These are phyloP conservation scores for Brachycybe producta DNA, from an alignment of 2,888 invertebrate genomes.

Conservation along the genomic window DNA sequence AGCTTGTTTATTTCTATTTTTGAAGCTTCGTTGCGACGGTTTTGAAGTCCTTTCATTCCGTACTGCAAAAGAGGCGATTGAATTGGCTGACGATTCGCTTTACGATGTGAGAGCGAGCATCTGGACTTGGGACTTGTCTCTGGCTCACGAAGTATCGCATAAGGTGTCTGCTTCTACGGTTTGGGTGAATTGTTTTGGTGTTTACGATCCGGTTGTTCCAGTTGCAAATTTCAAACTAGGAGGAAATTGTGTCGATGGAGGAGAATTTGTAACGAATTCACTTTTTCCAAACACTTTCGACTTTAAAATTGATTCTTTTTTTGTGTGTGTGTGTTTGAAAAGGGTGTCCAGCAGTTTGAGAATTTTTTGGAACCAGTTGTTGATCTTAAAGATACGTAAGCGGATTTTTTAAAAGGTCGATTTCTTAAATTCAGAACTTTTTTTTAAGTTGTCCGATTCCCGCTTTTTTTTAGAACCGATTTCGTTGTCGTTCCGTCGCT, in stretches of 20 bases:
- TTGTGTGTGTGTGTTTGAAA: too few relatives aligned
- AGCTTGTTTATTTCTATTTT: background rate
- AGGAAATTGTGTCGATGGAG: constrained; percentile 34
- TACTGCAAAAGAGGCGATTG: constrained; percentile 43
- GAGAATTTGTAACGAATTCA: constrained; percentile 6
- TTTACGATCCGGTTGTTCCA: constrained; percentile 39
- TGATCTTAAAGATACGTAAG: too few relatives aligned
- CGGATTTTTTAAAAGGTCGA: too few relatives aligned
- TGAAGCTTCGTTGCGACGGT: too few relatives aligned
- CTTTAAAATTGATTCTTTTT: too few relatives aligned
- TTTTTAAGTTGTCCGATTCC: too few relatives aligned
- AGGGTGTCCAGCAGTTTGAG: too few relatives aligned
- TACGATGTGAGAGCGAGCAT: constrained; percentile 36
- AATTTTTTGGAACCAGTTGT: too few relatives aligned
- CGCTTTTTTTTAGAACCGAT: too few relatives aligned
- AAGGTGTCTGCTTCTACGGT: constrained; percentile 41
- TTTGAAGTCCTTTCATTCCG: constrained; percentile 35
- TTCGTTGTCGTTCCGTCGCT: too few relatives aligned
- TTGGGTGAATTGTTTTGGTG: constrained; percentile 44
- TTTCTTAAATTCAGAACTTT: too few relatives aligned
- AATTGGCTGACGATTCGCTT: constrained; percentile 41
- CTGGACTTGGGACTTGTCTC: constrained; percentile 43
- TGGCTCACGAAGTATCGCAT: constrained; percentile 42
- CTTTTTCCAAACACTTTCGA: too few relatives aligned
- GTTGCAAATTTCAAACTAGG: constrained; percentile 40